phyloP scores from a whole-genome alignment of 2,888 invertebrate species.

The Cryptocephalus primarius region DNA sequence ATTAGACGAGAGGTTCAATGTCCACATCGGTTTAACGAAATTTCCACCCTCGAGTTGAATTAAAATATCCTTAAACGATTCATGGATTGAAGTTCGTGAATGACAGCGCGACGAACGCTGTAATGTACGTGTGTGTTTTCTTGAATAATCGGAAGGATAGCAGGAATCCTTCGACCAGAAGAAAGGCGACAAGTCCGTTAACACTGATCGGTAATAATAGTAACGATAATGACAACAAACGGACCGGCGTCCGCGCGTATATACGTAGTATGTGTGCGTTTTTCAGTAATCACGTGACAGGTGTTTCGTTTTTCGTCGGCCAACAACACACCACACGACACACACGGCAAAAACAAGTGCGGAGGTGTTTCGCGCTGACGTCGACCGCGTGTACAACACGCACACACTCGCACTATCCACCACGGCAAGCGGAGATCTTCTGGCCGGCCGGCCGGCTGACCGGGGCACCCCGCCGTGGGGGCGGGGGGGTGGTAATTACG shows the following conservation, averaged over 20 bases:
- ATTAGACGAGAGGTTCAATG: no score
- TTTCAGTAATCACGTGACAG: constrained; percentile 21
- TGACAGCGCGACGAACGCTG: not conserved
- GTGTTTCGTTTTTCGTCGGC: constrained; percentile 15
- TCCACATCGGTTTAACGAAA: no score
- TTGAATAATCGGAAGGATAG: not conserved
- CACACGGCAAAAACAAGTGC: constrained; percentile 7
- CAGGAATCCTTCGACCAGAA: not conserved
- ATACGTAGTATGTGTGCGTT: constrained; percentile 12
- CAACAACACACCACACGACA: no score
- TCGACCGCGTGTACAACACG: constrained; percentile 30
- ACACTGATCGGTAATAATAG: no score
- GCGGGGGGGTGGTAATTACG: constrained; percentile 25
- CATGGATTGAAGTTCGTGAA: not conserved
- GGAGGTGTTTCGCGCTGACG: constrained; percentile 19
- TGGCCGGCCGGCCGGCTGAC: constrained; percentile 28
- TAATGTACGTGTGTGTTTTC: not conserved
- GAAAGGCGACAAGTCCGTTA: constrained; percentile 5
- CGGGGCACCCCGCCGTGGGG: constrained; percentile 18
- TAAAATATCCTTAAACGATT: not conserved
- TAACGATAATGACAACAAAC: no score
- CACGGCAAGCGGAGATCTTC: constrained; percentile 37
- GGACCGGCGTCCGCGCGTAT: no score
- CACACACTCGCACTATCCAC: constrained; percentile 4
- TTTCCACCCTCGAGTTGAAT: not conserved